Evolutionary conservation across 1,140 invertebrate species (phyloP), one percentile per base, ranked within the genome.

Genomic region (Melipona quadrifasciata): DNA sequence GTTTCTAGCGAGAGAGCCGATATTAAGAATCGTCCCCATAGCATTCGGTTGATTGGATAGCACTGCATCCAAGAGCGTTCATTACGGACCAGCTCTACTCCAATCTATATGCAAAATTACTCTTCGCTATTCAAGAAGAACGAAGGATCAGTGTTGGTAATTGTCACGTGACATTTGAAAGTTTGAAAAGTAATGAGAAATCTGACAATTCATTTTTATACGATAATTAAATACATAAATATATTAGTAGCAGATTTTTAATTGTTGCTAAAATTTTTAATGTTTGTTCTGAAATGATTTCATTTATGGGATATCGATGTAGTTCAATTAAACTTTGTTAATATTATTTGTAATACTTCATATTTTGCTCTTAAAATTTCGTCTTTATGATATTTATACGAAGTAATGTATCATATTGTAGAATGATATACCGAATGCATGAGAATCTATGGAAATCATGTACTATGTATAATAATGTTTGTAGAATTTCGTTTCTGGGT

Each of bases 51-150:
- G 82, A 80, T 79, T 71, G 82, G 74, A 84, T 70, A 12, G 53
- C 67, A 10, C n/a, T 55, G 82, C 71, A 80, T 80, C 78, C 53
- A 57, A 27, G 61, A 77, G 80, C 73, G 27, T 79, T 79, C 75
- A 84, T 79, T 84, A 84, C 78, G 55, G 17, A 17, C 55, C 21
- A 17, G 31, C 61, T 82, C 53, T 12, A 21, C 27, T 84, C 27
- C 55, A 84, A 84, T 84, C 65, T 84, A 84, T 79, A 84, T 84
- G 75, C 76, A 79, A 84, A 84, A 84, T 79, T 79, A 55, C 55
- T 57, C 39, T 58, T 84, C 64, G 55, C 67, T 34, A 31, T 53
- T 39, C 47, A 51, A 53, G 65, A 75, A 74, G 47, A 65, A 81
- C 71, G 80, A 58, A 64, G 16, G 58, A 55, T 75, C 80, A 74